Base-by-base conservation (phyloP, 2,888 invertebrate species). In the Eupithecia abbreviata region DNA sequence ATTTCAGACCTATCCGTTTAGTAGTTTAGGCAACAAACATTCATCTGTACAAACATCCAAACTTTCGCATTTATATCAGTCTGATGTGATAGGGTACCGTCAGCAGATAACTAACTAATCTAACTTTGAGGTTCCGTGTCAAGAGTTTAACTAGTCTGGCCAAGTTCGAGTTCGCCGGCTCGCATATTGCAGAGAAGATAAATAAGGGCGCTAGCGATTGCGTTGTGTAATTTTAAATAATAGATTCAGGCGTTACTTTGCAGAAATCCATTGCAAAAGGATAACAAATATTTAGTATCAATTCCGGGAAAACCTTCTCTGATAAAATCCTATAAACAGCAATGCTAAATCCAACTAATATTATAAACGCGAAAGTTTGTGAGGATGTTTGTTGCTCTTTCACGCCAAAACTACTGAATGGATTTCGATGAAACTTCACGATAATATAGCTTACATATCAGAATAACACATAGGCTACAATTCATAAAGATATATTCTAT, bases 101-200 rank as follows among this genome's bases (percentile, higher is more conserved):
- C 62, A 62, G 62, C 62, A 62, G 30, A 62, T 62, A 58, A 10
- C 58, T 3, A 62, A 62, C 30, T 30, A 62, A 62, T 30, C 62
- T 62, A 62, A 62, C 62, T 62, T 62, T 18, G 62, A 30, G 62
- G 62, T 30, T 62, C 9, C 55, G 55, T 58, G 58, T 58, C 58
- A 58, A 10, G 18, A 30, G 30, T 62, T 62, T 62, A 30, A 62
- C 62, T 12, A 62, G 62, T 62, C 51, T 62, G 30, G 62, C 30
- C 18, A 12, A 30, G 62, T 62, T 10, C 10, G 12, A 10, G 62
- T 62, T 30, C 30, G 62, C 10, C 30, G 30, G 18, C 18, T 62
- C 30, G 18, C n/a, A 7, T 58, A 3, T 58, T 18, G 12, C 30
- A 12, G 4, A 55, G 2, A 55, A 18, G n/a, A 58, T 9, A 58